A percentile compares a stretch with the other conserved stretches of the same genome.
Conservation (phyloP, 2,113 vertebrate species). For the Otus sunia region DNA sequence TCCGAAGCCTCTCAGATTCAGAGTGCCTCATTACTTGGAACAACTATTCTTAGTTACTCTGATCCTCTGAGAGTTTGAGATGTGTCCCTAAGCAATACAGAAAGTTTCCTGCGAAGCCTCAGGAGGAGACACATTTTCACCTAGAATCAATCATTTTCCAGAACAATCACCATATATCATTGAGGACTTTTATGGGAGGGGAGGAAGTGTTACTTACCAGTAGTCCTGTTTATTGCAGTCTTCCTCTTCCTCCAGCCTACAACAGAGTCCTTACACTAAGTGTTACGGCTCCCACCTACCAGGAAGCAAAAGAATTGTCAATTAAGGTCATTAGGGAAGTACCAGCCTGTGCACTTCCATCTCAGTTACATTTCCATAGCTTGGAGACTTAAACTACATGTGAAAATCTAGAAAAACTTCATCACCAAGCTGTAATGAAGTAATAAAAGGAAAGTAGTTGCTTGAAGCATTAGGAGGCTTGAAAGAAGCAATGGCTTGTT, state of each 20-base stretch:
- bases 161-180: background rate
- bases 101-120: background rate
- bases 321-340: constrained; percentile 14
- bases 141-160: background rate
- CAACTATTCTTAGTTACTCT: background rate
- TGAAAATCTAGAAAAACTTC: background rate
- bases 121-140: background rate
- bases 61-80: background rate
- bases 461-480: background rate
- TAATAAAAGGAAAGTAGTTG: background rate
- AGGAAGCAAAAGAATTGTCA: constrained; percentile 74
- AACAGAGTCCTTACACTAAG: constrained; percentile 70
- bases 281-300: constrained; percentile 67
- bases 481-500: background rate
- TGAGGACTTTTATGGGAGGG: background rate
- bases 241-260: constrained; percentile 68
- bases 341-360: background rate
- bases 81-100: background rate
- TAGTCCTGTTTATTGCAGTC: constrained; percentile 39
- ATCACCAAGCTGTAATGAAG: background rate
- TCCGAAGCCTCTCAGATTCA: background rate
- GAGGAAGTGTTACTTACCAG: constrained; percentile 50
- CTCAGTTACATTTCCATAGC: background rate
- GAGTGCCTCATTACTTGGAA: background rate
- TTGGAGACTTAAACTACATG: background rate